These are phyloP conservation scores for Metaphire vulgaris DNA, from an alignment of 1,140 invertebrate genomes.

Conservation along the genomic window DNA sequence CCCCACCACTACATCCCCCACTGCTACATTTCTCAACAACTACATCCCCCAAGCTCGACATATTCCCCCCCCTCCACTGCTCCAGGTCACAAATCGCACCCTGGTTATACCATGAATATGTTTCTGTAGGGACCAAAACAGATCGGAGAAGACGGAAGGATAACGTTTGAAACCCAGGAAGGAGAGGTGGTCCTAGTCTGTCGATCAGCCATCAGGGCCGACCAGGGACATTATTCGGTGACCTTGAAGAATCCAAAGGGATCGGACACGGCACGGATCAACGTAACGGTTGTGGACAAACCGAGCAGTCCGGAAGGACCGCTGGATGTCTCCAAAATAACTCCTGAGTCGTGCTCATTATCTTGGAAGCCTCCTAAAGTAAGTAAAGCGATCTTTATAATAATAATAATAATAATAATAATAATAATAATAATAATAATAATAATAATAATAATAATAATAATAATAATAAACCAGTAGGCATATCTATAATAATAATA, in stretches of 20 bases:
- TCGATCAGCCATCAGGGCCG: slow-evolving; percentile 76
- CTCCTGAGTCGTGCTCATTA: slow-evolving; percentile 87
- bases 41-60: no score
- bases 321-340: slow-evolving; percentile 82
- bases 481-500: no score
- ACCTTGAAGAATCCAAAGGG: slow-evolving; percentile 76
- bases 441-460: no score
- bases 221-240: slow-evolving; percentile 86
- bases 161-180: slow-evolving; percentile 80
- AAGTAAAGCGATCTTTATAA: slow-evolving; percentile 18
- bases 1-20: no score
- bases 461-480: no score
- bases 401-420: no score
- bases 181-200: slow-evolving; percentile 65
- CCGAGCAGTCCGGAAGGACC: slow-evolving; percentile 83
- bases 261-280: slow-evolving; percentile 78
- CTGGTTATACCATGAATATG: no score
- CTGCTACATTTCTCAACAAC: no score
- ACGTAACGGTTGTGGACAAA: slow-evolving; percentile 68
- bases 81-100: no score
- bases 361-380: slow-evolving; percentile 78
- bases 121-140: slow-evolving; percentile 70
- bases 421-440: no score
- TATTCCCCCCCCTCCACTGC: no score
- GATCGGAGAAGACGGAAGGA: slow-evolving; percentile 69